These are phyloP conservation scores for Centroberyx gerrardi DNA, from an alignment of 2,797 vertebrate genomes.

Conservation along the genomic window DNA sequence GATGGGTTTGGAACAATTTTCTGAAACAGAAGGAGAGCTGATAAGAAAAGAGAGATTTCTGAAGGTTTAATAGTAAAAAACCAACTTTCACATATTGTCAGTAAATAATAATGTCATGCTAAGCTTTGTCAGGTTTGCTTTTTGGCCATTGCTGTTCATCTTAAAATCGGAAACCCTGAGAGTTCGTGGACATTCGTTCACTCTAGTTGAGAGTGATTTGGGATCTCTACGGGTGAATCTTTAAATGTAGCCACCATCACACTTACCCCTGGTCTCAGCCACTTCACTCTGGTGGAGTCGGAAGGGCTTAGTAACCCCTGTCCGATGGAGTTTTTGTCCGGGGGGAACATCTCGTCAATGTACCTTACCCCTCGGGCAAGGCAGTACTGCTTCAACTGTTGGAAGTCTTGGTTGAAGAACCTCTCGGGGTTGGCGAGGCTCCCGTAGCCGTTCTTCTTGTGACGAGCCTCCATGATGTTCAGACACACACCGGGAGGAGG, in stretches of 20 bases:
- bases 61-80: no score
- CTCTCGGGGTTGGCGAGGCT: constrained; percentile 67
- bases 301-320: constrained; percentile 50
- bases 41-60: not conserved
- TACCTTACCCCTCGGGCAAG: constrained; percentile 44
- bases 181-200: no score
- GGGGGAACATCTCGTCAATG: constrained; percentile 80
- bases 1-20: constrained; percentile 60
- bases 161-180: no score
- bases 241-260: not conserved
- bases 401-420: constrained; percentile 78
- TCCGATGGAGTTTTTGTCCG: constrained; percentile 76
- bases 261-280: constrained; percentile 82
- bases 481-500: constrained; percentile 77
- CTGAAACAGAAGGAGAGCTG: constrained; percentile 61
- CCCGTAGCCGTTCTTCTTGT: constrained; percentile 68
- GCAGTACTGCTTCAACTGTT: constrained; percentile 69
- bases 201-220: not conserved
- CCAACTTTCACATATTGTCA: no score
- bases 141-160: no score
- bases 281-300: constrained; percentile 65
- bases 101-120: no score
- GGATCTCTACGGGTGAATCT: not conserved
- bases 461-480: constrained; percentile 77
- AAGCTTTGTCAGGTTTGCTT: no score